Evolutionary conservation across 2,113 vertebrate species (phyloP).

Genomic region (Pseudorasbora parva): DNA sequence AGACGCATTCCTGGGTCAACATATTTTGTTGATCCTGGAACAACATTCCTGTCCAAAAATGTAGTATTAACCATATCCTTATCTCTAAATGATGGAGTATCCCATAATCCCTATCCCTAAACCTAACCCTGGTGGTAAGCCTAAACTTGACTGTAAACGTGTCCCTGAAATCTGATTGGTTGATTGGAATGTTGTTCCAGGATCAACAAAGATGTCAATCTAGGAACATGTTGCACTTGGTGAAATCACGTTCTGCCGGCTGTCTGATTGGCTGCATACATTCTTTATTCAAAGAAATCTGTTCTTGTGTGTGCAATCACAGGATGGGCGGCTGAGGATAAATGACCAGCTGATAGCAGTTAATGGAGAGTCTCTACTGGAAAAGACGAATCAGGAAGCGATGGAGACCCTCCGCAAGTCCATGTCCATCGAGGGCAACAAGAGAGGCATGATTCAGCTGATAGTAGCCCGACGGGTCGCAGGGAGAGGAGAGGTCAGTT

Average conservation of each 20-base stretch:
- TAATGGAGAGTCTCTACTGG: conserved; percentile 91
- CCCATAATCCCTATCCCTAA: no score
- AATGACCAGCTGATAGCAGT: conserved; percentile 97
- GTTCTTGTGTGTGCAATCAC: conserved; percentile 49
- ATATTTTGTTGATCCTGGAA: no score
- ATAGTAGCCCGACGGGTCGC: conserved; percentile 87
- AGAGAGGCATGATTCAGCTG: conserved; percentile 96
- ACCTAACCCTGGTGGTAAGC: no score
- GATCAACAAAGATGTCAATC: no score
- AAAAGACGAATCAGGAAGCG: conserved; percentile 95
- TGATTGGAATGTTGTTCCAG: no score
- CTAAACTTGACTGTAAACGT: no score
- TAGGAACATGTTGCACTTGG: no score
- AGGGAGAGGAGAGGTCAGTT: conserved; percentile 85
- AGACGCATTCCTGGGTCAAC: no score
- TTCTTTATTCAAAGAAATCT: conserved; percentile 20
- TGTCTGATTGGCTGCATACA: conserved; percentile 45
- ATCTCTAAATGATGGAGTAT: no score
- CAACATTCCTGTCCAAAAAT: no score
- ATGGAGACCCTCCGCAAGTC: conserved; percentile 95
- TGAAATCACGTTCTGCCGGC: background rate
- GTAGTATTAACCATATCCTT: no score
- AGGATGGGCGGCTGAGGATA: conserved; percentile 93
- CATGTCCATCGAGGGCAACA: conserved; percentile 97
- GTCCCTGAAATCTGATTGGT: no score